Evolutionary conservation across 2,113 vertebrate genomes (phyloP).

Genomic region (Ceyx melanurus): DNA sequence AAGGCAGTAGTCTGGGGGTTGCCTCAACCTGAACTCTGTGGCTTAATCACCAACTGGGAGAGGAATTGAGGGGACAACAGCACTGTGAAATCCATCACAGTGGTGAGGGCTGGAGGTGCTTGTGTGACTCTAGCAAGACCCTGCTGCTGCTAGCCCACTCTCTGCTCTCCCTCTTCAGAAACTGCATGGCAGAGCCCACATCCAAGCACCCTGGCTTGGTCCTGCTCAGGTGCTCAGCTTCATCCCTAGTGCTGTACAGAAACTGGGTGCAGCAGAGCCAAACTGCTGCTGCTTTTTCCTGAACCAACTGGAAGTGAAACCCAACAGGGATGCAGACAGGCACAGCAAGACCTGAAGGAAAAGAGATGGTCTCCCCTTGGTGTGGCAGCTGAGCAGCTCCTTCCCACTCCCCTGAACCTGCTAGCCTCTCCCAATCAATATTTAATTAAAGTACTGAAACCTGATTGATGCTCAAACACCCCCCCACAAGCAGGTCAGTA

Average conservation of each 20-base stretch:
- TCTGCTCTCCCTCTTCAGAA: neutral
- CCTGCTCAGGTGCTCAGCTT: neutral
- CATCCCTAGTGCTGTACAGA: neutral
- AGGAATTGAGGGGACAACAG: neutral
- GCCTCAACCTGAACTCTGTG: accelerated
- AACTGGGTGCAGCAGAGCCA: neutral
- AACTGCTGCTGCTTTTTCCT: neutral
- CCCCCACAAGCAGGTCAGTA: neutral
- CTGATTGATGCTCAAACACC: slow-evolving; percentile 13
- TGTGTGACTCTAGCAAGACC: neutral
- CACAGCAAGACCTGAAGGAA: accelerated
- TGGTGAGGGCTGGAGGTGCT: neutral
- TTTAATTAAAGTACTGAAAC: slow-evolving; percentile 64
- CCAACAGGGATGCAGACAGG: neutral
- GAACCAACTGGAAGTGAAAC: neutral
- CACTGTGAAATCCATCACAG: accelerated
- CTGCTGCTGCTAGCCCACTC: neutral
- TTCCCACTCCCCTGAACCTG: neutral
- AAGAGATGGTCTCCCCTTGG: neutral
- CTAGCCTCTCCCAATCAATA: slow-evolving; percentile 43
- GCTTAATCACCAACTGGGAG: neutral
- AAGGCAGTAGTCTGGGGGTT: neutral
- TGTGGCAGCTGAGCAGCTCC: neutral
- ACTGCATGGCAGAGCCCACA: accelerated
- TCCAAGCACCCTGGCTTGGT: neutral